Evolutionary conservation across 2,888 invertebrate genomes (phyloP).

Genomic region (Rhagophthalmus giganteus): DNA sequence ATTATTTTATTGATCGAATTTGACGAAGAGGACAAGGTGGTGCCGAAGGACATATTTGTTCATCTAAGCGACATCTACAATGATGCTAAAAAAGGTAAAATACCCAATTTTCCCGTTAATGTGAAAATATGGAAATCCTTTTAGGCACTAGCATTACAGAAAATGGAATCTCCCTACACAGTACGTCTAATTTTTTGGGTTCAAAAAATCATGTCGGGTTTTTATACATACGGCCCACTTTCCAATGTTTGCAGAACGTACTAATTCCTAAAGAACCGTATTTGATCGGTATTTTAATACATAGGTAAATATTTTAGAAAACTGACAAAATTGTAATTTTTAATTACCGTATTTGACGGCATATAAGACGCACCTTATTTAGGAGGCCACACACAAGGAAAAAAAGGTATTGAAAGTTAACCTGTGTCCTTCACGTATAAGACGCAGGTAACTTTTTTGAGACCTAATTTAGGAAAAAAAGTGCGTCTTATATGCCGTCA

Average conservation of each 20-base stretch:
- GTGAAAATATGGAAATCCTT: constrained; percentile 22
- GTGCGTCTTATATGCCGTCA: no score
- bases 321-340: no score
- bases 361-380: no score
- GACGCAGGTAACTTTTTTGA: no score
- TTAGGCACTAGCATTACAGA: constrained; percentile 71
- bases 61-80: constrained; percentile 74
- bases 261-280: constrained; percentile 73
- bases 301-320: constrained; percentile 61
- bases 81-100: constrained; percentile 66
- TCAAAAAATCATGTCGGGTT: constrained; percentile 79
- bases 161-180: constrained; percentile 68
- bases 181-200: constrained; percentile 64
- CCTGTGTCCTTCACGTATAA: no score
- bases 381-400: no score
- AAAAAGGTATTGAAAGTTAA: no score
- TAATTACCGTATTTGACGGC: no score
- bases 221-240: constrained; percentile 76
- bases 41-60: constrained; percentile 74
- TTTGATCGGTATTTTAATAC: constrained; percentile 76
- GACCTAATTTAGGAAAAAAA: no score
- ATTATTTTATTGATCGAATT: constrained; percentile 74
- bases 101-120: neutral
- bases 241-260: constrained; percentile 79
- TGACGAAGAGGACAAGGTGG: constrained; percentile 62